Base-by-base conservation (phyloP, 2,888 invertebrate genomes). In the Torymus aiolomorphi region DNA sequence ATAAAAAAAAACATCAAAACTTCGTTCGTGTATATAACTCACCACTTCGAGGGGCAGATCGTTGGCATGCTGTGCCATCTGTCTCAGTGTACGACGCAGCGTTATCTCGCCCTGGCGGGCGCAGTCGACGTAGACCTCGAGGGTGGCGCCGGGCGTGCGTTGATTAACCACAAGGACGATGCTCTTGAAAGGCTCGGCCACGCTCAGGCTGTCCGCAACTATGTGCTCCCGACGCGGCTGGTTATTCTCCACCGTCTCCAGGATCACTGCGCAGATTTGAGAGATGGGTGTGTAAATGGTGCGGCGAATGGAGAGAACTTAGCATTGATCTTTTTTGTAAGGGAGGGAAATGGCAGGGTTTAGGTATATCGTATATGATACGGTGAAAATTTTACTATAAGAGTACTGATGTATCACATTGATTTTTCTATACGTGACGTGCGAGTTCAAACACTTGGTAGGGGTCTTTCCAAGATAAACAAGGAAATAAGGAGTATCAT, bases 111-210 rank as follows among this genome's bases (percentile, higher is more conserved):
- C 95, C 80, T 94, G 92, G 1, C 92, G 91, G 42, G 91, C 91
- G 86, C 95, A 95, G 84, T 95, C 94, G 3, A 94, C 92, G 84
- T 93, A 93, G 49, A 96, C 89, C 83, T 93, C 93, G 20, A 95
- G 92, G 82, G 92, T 92, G 2, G 93, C 92, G 0, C 93, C 91
- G 0, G 93, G 92, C 81, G 92, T 91, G 24, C 87, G 88, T 86
- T 94, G 94, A 83, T 92, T 91, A 2, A 94, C 90, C 13, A 91
- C 88, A 65, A 94, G 85, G 59, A 93, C 90, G 31, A 94, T 89
- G 13, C 93, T 93, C 75, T 93, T 91, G 4, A 94, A 91, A 0
- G 93, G 88, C 4, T 92, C 91, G 1, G 92, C 91, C 20, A 92
- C 92, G 66, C 92, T 90, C 66, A 94, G 88, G 13, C 92, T 91